Evolutionary conservation across 2,797 vertebrate genomes (phyloP), one percentile per base, ranked within the genome.

Genomic region (Acrocephalus scirpaceus): DNA sequence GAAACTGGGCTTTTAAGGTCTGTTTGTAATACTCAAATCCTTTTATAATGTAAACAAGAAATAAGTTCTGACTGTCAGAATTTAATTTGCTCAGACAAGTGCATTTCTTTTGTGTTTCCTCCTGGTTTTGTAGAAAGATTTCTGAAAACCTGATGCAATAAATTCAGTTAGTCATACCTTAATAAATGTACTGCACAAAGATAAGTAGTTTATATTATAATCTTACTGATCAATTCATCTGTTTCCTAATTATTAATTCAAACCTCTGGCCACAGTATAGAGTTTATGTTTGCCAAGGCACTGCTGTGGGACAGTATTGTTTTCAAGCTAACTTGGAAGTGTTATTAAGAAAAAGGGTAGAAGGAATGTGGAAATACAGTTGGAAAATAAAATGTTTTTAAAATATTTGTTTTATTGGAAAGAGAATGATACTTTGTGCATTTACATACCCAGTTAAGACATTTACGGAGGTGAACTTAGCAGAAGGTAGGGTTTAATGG

Each of bases 391-490:
- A 77, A 60, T 61, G 2, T 17, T 58, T 16, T 56, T 75, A 67
- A 88, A 84, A 45, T 82, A 90, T 36, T 88, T 88, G 20, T 4
- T 93, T 88, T 92, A 90, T 53, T 92, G 62, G 45, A 61, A 94
- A 93, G 18, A 81, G 27, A 78, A 64, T 72, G 40, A 73, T 70
- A 74, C 11, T 56, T 89, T 11, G 5, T 34, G 13, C 50, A 62
- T 84, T 67, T 93, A 64, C 38, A 51, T 51, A 66, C 7, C 14
- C 48, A 70, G 61, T 50, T 44, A 53, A 71, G 42, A 60, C 9
- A 64, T 40, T 89, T 67, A 58, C 26, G 53, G 11, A 45, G 15
- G 34, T n/a, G 29, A 12, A 62, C 8, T 57, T 30, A 70, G 38
- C 5, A 73, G 50, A 66, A 67, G 21, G 53, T 1, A 54, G 11